Percentiles rank a stretch among this genome's conserved stretches.
Conservation (phyloP, 2,888 invertebrate species). For the Lasioglossum figueresi region DNA sequence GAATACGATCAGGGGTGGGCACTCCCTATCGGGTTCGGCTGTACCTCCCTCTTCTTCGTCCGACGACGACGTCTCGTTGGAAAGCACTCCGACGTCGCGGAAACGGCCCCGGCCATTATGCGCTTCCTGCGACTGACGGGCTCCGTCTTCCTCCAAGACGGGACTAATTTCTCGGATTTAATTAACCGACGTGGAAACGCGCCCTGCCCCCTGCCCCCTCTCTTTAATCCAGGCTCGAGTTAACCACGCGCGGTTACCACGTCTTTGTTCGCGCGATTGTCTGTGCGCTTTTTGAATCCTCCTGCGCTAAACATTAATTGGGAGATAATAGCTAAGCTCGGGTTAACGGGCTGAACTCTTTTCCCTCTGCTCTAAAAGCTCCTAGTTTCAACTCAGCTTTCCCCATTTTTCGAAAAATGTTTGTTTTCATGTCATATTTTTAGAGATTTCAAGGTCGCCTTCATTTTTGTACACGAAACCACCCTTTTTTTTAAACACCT, state of each 20-base stretch:
- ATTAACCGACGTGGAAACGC: slow-evolving; percentile 55
- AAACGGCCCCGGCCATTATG: slow-evolving; percentile 52
- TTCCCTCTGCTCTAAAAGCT: neutral
- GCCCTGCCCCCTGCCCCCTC: slow-evolving; percentile 14
- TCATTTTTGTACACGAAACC: no score
- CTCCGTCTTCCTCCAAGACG: slow-evolving; percentile 47
- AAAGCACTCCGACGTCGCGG: slow-evolving; percentile 36
- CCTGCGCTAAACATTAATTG: slow-evolving; percentile 2
- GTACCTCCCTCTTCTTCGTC: neutral
- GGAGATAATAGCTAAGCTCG: neutral
- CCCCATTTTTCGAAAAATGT: neutral
- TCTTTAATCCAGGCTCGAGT: slow-evolving; percentile 57
- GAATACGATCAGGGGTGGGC: neutral
- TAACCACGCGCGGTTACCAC: slow-evolving; percentile 4
- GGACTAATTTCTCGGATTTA: slow-evolving; percentile 66
- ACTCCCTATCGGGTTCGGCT: slow-evolving; percentile 9
- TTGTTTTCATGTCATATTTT: no score
- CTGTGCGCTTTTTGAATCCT: slow-evolving; percentile 1
- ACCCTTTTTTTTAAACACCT: no score
- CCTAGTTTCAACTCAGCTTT: neutral
- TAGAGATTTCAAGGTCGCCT: no score
- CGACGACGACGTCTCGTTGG: slow-evolving; percentile 16
- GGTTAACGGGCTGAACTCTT: neutral
- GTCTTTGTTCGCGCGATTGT: slow-evolving; percentile 1
- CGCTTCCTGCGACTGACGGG: slow-evolving; percentile 57